These are phyloP conservation scores for Ceratoteleas bidentatus DNA, from an alignment of 1,140 invertebrate genomes.

Conservation along the genomic window DNA sequence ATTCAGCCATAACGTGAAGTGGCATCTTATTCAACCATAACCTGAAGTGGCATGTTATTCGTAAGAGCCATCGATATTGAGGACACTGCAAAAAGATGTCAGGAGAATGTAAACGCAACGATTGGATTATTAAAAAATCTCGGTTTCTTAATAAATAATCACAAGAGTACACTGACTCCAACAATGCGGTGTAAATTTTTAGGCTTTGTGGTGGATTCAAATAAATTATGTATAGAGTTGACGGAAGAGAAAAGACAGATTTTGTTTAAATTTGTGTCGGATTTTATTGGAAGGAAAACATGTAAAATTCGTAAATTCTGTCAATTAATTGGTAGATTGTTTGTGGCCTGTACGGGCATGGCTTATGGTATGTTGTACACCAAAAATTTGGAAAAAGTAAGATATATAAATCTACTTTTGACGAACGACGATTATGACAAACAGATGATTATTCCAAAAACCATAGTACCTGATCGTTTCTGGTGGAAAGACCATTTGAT, in stretches of 20 bases:
- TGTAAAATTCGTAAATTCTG: constrained; percentile 59
- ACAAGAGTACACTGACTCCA: constrained; percentile 1
- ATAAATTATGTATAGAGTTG: constrained; percentile 1
- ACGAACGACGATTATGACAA: constrained; percentile 28
- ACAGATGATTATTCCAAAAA: neutral
- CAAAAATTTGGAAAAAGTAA: constrained; percentile 61
- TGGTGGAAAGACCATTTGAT: constrained; percentile 67
- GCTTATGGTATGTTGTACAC: constrained; percentile 62
- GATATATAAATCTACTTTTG: constrained; percentile 15
- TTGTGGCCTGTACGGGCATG: constrained; percentile 52
- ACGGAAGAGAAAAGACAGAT: neutral
- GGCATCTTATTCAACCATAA: too few relatives aligned
- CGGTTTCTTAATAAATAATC: too few relatives aligned
- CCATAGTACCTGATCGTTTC: constrained; percentile 21
- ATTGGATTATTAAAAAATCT: too few relatives aligned
- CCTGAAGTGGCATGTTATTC: too few relatives aligned
- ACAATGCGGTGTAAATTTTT: constrained; percentile 7
- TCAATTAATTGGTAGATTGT: constrained; percentile 49
- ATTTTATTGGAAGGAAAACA: constrained; percentile 4
- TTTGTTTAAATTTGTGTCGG: constrained; percentile 10
- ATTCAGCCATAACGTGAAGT: too few relatives aligned
- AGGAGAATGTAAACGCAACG: too few relatives aligned
- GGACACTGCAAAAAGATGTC: too few relatives aligned
- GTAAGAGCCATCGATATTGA: too few relatives aligned
- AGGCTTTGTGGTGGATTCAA: neutral